These are phyloP conservation scores for Calosoma granatense DNA, from an alignment of 1,140 invertebrate species.

Conservation along the genomic window DNA sequence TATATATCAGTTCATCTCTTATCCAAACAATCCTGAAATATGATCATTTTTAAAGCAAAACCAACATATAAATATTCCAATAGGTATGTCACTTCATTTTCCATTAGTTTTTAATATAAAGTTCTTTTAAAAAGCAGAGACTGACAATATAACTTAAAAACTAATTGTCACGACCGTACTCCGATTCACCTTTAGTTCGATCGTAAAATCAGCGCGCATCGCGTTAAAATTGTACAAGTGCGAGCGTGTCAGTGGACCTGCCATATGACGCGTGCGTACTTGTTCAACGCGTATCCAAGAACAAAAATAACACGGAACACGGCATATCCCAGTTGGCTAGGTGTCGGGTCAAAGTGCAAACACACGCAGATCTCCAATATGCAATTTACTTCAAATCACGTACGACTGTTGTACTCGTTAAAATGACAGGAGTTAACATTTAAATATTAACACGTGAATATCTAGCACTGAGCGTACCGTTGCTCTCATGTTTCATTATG, in stretches of 20 bases:
- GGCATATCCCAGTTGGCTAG: too few relatives aligned
- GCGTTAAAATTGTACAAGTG: too few relatives aligned
- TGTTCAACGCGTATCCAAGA: too few relatives aligned
- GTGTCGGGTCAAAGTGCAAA: too few relatives aligned
- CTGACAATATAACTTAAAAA: slow-evolving; percentile 24
- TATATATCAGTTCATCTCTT: neutral
- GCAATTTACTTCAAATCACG: too few relatives aligned
- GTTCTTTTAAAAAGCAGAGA: slow-evolving; percentile 25
- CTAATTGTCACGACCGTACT: slow-evolving; percentile 14
- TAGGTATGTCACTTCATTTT: slow-evolving; percentile 30
- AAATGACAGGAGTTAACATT: slow-evolving; percentile 33
- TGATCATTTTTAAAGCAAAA: slow-evolving; percentile 21
- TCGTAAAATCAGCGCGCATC: too few relatives aligned
- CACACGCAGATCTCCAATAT: too few relatives aligned
- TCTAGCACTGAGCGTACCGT: neutral
- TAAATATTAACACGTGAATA: slow-evolving; percentile 23
- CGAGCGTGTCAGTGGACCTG: too few relatives aligned
- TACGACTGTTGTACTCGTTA: too few relatives aligned
- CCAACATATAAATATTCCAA: neutral
- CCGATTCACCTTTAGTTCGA: slow-evolving; percentile 19
- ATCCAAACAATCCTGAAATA: slow-evolving; percentile 25
- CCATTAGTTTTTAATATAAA: slow-evolving; percentile 28
- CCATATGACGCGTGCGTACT: too few relatives aligned
- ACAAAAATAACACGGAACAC: too few relatives aligned
- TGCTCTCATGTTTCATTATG: neutral